Evolutionary conservation across 1,140 invertebrate genomes (phyloP), one percentile per base, ranked within the genome.

Genomic region (Melitaea cinxia): DNA sequence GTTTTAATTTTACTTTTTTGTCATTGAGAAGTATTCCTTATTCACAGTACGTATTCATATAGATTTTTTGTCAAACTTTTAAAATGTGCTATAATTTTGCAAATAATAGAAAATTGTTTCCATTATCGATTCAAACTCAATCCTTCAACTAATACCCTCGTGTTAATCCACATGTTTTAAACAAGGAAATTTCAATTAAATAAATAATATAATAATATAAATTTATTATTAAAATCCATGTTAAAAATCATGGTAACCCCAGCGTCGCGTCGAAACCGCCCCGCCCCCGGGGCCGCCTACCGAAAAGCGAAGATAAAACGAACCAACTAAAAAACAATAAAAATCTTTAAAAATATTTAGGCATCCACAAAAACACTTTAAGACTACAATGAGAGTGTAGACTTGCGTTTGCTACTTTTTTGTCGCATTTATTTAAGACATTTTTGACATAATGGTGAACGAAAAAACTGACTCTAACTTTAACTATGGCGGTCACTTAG

Each of bases 291-390:
- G 53, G 50, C 79, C 86, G 86, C 86, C 86, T 85, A 87, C 84
- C 84, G 86, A 87, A 89, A 85, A 75, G 75, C 71, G 73, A 79
- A 74, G 72, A 80, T 82, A 81, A 84, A 85, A 82, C 66, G 70
- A 68, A 64, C 64, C 39, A 45, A 45, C 39, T 45, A 82, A 86
- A 89, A 87, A 85, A 80, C 78, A 85, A 85, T 82, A 85, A 88
- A 83, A 84, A 64, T 75, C 67, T 76, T 80, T 80, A 72, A 75
- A 76, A 77, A 74, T 68, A 72, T 78, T 78, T 76, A 78, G 64
- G 75, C 78, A 77, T 75, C 71, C 57, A 78, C 75, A 74, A 82
- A 79, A 81, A 75, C 72, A 72, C 63, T 79, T 80, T 76, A 73
- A 65, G 65, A 62, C 56, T 19, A 49, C 33, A 64, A 30, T 19